phyloP scores from a whole-genome alignment of 1,140 invertebrate species.

The Adoxophyes honmai region DNA sequence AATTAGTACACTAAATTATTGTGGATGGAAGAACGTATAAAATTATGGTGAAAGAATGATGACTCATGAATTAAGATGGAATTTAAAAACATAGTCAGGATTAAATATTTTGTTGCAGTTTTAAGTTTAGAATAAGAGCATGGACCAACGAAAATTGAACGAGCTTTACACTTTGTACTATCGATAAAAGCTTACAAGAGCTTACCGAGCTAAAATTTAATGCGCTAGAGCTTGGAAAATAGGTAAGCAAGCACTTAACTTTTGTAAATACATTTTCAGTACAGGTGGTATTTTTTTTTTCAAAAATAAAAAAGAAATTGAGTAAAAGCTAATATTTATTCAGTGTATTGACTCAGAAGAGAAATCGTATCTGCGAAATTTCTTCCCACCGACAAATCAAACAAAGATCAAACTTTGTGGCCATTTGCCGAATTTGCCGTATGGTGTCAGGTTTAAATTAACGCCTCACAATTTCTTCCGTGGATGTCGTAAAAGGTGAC shows the following conservation, averaged over 20 bases:
- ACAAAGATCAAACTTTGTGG: background rate
- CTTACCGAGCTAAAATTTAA: constrained; percentile 27
- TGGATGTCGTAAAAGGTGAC: no score
- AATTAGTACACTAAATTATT: no score
- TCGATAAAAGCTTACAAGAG: constrained; percentile 27
- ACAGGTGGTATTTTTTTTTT: constrained; percentile 2
- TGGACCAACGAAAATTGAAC: constrained; percentile 38
- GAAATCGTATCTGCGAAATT: constrained; percentile 11
- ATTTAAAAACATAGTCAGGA: no score
- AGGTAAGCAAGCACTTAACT: no score
- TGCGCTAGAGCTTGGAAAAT: constrained; percentile 18
- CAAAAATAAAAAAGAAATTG: background rate
- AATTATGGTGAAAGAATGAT: no score
- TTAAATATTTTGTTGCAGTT: background rate
- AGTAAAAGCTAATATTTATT: constrained; percentile 12
- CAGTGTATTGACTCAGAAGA: constrained; percentile 1
- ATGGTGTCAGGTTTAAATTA: no score
- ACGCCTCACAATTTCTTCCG: no score
- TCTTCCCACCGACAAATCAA: background rate
- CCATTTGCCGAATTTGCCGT: no score
- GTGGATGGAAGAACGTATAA: no score
- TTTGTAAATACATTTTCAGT: no score
- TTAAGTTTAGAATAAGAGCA: constrained; percentile 17
- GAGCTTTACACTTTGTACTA: constrained; percentile 41
- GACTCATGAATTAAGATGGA: no score